Base-by-base conservation (phyloP, 2,888 invertebrate genomes). In the Agrotis puta region DNA sequence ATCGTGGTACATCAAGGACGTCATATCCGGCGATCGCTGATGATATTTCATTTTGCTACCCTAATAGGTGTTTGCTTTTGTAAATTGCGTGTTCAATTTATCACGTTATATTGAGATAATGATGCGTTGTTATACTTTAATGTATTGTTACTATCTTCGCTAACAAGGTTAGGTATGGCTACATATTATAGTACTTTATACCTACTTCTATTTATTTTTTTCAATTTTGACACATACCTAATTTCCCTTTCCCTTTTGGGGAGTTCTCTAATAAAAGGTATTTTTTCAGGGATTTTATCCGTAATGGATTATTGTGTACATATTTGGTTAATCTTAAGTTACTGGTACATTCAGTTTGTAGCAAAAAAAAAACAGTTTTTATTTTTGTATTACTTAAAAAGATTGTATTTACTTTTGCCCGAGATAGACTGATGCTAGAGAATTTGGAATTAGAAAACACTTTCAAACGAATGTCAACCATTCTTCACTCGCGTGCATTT, bases 21-120 rank as follows among this genome's bases (percentile, higher is more conserved):
- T 70, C 74, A 74, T 20, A 69, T 74, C 63, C 77, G 43, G 58
- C 14, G 18, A 24, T 57, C 22, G 3, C 14, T 67, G 63, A 70
- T 69, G 57, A 58, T 16, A 22, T 74, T 18, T 51, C 20, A 43
- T 59, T 59, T 11, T 18, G 20, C n/a, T 39, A 18, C n/a, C 27
- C 14, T 56, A 51, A 48, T 27, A 22, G n/a, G 16, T 62, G n/a
- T 57, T 58, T 53, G 24, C 22, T 22, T 53, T 18, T 43, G 43
- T 24, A 48, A 62, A 18, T 22, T 24, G 33, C n/a, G 51, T 47
- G 53, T 59, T 56, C 72, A 65, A 58, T 65, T 53, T n/a, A 18
- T 71, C 77, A 75, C 16, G 39, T 13, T 68, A 24, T 45, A 45
- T 14, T 18, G 22, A 43, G 18, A 59, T 58, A 74, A 68, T n/a